Evolutionary conservation across 1,140 invertebrate genomes (phyloP), one percentile per base, ranked within the genome.

Genomic region (Scaptomyza montana): DNA sequence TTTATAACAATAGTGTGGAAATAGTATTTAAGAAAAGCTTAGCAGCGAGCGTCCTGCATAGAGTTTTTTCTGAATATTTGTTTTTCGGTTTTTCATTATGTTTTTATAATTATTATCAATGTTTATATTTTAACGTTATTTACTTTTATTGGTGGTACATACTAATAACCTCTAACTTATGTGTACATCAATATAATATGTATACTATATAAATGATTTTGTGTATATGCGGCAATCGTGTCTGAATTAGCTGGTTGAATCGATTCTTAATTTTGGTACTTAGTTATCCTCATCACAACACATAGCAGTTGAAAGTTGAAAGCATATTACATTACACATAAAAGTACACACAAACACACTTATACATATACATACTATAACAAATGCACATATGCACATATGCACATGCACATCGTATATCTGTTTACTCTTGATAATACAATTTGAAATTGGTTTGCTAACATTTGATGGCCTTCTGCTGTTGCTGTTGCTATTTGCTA

Each of bases 391-490:
- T 25, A 0, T 25, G 21, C 2, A 25, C 2, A 25, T 21, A n/a
- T n/a, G n/a, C n/a, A n/a, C n/a, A n/a, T 3, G 21, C 3, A 21
- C 21, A 21, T 21, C 21, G 21, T 49, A 49, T 30, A 56, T 43
- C n/a, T 43, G 13, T 33, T 33, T 13, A 33, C 56, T 33, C 28
- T 10, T 28, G 60, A 54, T 71, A 72, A 68, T 77, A 73, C 55
- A 77, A 81, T 77, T 74, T 56, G 49, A 79, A 76, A 72, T 84
- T 79, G 65, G 60, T 30, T 66, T 80, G 39, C 28, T 47, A 49
- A 33, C 28, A 49, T 61, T 61, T 50, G 59, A 61, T 76, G 49
- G 30, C 19, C 59, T 5, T 68, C 25, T 78, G 45, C 25, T 78
- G 45, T 65, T 46, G 28, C 41, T 21, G 36, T 28, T 69, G 68